Evolutionary conservation across 2,888 invertebrate species (phyloP).

Genomic region (Parelbella ahira): DNA sequence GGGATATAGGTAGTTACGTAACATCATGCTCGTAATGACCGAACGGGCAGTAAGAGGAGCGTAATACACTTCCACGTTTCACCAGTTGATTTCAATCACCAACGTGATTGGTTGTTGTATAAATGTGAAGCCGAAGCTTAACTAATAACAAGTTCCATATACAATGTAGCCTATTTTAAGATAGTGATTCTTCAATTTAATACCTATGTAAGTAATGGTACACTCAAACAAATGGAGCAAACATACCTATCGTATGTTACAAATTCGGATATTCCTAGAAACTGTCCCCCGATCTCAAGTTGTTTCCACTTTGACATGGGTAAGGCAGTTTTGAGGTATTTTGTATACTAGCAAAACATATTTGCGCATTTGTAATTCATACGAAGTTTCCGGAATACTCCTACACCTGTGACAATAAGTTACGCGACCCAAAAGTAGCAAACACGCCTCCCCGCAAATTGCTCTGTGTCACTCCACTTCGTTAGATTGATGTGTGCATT

Average conservation of each 20-base stretch:
- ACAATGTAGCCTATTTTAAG: too few species aligned
- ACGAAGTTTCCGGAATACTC: slow-evolving; percentile 18
- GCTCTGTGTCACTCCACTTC: slow-evolving; percentile 12
- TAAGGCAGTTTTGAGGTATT: slow-evolving; percentile 41
- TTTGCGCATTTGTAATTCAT: slow-evolving; percentile 25
- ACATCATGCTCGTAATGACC: too few species aligned
- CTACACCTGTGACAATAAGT: slow-evolving; percentile 22
- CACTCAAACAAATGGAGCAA: background rate
- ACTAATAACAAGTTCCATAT: too few species aligned
- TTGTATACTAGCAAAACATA: slow-evolving; percentile 24
- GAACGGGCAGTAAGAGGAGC: too few species aligned
- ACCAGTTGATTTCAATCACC: too few species aligned
- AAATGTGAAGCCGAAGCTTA: too few species aligned
- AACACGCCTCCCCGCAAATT: slow-evolving; percentile 17
- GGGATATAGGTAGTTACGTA: too few species aligned
- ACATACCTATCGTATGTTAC: slow-evolving; percentile 8
- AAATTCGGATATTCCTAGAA: slow-evolving; percentile 16
- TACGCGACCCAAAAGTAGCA: slow-evolving; percentile 18
- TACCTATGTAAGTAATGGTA: slow-evolving; percentile 1
- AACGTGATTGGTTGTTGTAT: too few species aligned
- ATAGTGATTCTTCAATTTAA: background rate
- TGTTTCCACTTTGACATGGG: slow-evolving; percentile 49
- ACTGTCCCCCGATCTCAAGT: slow-evolving; percentile 26
- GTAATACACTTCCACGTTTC: too few species aligned
- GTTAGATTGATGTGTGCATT: slow-evolving; percentile 7